Percentiles rank a stretch among this genome's conserved stretches.
These are phyloP conservation scores for Taphrorychus bicolor DNA, from an alignment of 2,888 invertebrate species.

Conservation along the genomic window DNA sequence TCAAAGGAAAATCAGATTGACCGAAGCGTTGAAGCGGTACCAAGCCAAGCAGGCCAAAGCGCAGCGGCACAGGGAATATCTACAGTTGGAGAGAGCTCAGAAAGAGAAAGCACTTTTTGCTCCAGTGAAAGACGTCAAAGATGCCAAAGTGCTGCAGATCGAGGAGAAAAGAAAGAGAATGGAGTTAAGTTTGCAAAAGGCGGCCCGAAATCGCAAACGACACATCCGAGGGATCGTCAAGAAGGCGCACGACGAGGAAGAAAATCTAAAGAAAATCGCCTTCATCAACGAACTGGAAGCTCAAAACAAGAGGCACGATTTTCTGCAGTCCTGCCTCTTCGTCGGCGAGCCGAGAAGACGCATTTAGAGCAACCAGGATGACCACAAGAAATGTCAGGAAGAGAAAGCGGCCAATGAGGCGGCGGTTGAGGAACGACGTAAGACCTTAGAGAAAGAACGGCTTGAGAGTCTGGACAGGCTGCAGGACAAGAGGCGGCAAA, in stretches of 20 bases:
- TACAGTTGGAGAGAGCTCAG: conserved; percentile 84
- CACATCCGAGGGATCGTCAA: conserved; percentile 83
- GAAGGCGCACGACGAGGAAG: too few relatives aligned
- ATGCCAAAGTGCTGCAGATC: conserved; percentile 84
- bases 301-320: too few relatives aligned
- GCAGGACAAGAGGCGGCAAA: conserved; percentile 79
- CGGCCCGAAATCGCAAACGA: conserved; percentile 88
- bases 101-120: conserved; percentile 85
- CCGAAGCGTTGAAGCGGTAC: too few relatives aligned
- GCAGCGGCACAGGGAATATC: conserved; percentile 80
- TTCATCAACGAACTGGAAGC: too few relatives aligned
- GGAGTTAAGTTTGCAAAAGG: conserved; percentile 78
- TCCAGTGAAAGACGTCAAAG: too few relatives aligned
- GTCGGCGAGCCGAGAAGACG: conserved; percentile 78
- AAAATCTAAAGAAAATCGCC: too few relatives aligned
- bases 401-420: too few relatives aligned
- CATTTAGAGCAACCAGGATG: too few relatives aligned
- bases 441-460: too few relatives aligned
- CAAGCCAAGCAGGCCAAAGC: conserved; percentile 93
- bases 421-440: too few relatives aligned
- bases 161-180: conserved; percentile 80
- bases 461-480: conserved; percentile 76
- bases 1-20: too few relatives aligned
- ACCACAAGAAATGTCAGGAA: too few relatives aligned
- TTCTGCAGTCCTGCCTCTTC: conserved; percentile 82